Conservation (phyloP, 2,113 vertebrate genomes). For the Proteles cristata region DNA sequence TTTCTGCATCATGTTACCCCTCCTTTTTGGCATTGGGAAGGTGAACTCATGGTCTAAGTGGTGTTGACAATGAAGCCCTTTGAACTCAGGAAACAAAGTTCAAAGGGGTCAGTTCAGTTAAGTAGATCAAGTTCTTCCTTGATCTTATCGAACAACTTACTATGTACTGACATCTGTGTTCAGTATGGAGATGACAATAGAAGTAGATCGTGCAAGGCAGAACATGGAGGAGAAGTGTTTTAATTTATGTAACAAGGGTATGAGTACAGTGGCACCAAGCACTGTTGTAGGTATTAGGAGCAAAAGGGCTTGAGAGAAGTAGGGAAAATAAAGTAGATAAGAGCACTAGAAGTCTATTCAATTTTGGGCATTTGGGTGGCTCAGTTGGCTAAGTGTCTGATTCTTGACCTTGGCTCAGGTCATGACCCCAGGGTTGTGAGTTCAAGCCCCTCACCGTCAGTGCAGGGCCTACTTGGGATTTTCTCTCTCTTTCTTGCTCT, state of each 20-base stretch:
- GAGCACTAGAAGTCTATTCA: neutral
- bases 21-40: slow-evolving; percentile 42
- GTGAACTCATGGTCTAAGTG: slow-evolving; percentile 48
- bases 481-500: no score
- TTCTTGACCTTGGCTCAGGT: no score
- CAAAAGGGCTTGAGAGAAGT: neutral
- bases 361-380: no score
- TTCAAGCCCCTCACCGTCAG: no score
- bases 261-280: neutral
- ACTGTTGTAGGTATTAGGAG: neutral
- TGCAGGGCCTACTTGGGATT: no score
- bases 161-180: slow-evolving; percentile 20
- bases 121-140: slow-evolving; percentile 38
- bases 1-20: slow-evolving; percentile 60
- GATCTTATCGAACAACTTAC: slow-evolving; percentile 34
- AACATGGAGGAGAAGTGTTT: neutral
- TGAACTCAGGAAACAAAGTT: slow-evolving; percentile 70
- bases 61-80: slow-evolving; percentile 73
- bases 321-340: neutral
- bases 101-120: slow-evolving; percentile 46
- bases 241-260: slow-evolving; percentile 11
- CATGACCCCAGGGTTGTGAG: no score
- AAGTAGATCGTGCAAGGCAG: neutral
- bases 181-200: neutral
- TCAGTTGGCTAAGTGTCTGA: no score